Conservation (phyloP, 2,113 vertebrate genomes). For the Cryptoleucopteryx plumbea region DNA sequence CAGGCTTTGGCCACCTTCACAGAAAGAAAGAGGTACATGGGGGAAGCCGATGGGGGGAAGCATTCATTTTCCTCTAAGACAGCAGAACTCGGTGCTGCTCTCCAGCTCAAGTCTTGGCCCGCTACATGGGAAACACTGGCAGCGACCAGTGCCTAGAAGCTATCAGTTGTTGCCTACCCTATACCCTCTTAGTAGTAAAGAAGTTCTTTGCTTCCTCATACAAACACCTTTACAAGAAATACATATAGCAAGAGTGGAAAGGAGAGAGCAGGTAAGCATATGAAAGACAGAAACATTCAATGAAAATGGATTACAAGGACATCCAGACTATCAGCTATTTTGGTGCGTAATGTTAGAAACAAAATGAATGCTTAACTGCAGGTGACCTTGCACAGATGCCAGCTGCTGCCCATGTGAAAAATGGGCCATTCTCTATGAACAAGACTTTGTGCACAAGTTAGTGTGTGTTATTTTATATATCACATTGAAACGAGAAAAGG, state of each 20-base stretch:
- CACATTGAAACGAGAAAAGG: not conserved
- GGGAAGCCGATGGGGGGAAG: not conserved
- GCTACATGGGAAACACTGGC: not conserved
- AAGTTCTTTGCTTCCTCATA: not conserved
- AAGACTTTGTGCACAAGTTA: not conserved
- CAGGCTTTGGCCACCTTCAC: not conserved
- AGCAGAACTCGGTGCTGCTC: not conserved
- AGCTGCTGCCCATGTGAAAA: not conserved
- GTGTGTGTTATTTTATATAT: not conserved
- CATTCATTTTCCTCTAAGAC: not conserved
- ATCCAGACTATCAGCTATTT: not conserved
- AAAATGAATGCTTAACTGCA: not conserved
- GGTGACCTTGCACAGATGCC: not conserved
- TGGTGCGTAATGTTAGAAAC: not conserved
- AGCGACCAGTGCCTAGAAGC: accelerated
- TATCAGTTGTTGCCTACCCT: not conserved
- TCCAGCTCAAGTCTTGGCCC: not conserved
- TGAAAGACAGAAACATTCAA: not conserved
- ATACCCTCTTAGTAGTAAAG: not conserved
- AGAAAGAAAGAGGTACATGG: not conserved
- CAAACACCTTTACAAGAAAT: not conserved
- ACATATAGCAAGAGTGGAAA: not conserved
- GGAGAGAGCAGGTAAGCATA: not conserved
- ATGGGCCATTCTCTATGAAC: not conserved
- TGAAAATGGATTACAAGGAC: not conserved